These are phyloP conservation scores for Lepidochitona cinerea DNA, from an alignment of 2,888 invertebrate genomes.

Conservation along the genomic window DNA sequence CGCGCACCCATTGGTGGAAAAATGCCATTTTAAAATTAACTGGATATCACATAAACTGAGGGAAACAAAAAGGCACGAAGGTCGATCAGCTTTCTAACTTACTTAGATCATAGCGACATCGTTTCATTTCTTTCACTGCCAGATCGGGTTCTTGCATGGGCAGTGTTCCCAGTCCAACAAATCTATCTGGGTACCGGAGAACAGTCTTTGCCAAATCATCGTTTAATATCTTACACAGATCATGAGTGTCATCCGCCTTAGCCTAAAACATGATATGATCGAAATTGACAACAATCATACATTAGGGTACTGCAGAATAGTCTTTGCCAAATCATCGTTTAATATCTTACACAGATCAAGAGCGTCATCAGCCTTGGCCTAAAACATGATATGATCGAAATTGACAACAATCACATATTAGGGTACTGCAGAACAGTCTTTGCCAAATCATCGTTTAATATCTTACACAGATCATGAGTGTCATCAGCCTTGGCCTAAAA, in stretches of 20 bases:
- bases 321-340: conserved; percentile 73
- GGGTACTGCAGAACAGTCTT: conserved; percentile 71
- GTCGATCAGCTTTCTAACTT: too few relatives aligned
- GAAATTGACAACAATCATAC: too few relatives aligned
- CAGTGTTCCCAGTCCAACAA: conserved; percentile 74
- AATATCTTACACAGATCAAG: conserved; percentile 72
- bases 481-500: conserved; percentile 74
- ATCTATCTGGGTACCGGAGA: conserved; percentile 69
- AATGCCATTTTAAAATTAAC: too few relatives aligned
- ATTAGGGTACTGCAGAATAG: conserved; percentile 71
- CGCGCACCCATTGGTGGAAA: too few relatives aligned
- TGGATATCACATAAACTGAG: too few relatives aligned
- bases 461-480: conserved; percentile 71
- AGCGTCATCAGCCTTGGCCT: conserved; percentile 74
- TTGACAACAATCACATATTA: too few relatives aligned
- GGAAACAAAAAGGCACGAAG: too few relatives aligned
- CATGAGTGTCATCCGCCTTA: conserved; percentile 73
- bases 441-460: conserved; percentile 74
- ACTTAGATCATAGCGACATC: conserved; percentile 70
- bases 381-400: too few relatives aligned
- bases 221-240: conserved; percentile 73
- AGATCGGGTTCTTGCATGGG: conserved; percentile 74
- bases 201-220: conserved; percentile 74
- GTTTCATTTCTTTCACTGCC: conserved; percentile 73
- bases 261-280: too few relatives aligned